A percentile compares a stretch with the other conserved stretches of the same genome.
Evolutionary conservation across 92 coral and sea anemone genomes (phyloP).

Genomic region (Parazoanthus swiftii): DNA sequence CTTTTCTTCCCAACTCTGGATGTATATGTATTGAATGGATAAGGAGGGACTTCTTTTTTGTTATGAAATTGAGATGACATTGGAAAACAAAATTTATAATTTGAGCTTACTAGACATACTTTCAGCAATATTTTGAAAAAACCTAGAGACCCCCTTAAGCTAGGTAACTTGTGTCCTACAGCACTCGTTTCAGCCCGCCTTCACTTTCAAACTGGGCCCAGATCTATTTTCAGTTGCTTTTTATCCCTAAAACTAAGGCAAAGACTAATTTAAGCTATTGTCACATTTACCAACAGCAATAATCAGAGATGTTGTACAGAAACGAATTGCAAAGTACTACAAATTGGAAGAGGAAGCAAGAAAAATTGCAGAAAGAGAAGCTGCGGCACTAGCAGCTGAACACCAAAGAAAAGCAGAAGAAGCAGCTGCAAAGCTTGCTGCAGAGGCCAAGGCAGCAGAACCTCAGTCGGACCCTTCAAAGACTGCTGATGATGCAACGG

Average conservation of each 20-base stretch:
- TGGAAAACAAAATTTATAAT: too few relatives aligned
- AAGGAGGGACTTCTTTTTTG: too few relatives aligned
- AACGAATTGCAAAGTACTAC: slow-evolving; percentile 74
- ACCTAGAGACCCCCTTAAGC: too few relatives aligned
- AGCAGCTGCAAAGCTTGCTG: slow-evolving; percentile 59
- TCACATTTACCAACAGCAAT: slow-evolving; percentile 60
- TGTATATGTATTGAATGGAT: too few relatives aligned
- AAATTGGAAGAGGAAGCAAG: slow-evolving; percentile 84
- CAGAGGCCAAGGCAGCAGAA: slow-evolving; percentile 52
- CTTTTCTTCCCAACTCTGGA: too few relatives aligned
- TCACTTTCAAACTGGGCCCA: background rate
- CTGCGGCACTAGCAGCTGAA: slow-evolving; percentile 76
- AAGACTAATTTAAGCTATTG: background rate
- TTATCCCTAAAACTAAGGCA: background rate
- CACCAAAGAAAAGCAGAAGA: slow-evolving; percentile 68
- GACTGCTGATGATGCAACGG: slow-evolving; percentile 49
- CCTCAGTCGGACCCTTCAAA: slow-evolving; percentile 9
- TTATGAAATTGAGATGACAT: too few relatives aligned
- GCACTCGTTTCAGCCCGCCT: background rate
- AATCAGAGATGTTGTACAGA: slow-evolving; percentile 87
- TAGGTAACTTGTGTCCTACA: too few relatives aligned
- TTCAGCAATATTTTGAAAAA: too few relatives aligned
- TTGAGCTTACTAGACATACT: too few relatives aligned
- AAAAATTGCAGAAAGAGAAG: slow-evolving; percentile 70
- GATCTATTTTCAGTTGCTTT: too few relatives aligned